A percentile compares a stretch with the other conserved stretches of the same genome.
phyloP scores from a whole-genome alignment of 2,888 invertebrate genomes.

The Limnephilus auricula region DNA sequence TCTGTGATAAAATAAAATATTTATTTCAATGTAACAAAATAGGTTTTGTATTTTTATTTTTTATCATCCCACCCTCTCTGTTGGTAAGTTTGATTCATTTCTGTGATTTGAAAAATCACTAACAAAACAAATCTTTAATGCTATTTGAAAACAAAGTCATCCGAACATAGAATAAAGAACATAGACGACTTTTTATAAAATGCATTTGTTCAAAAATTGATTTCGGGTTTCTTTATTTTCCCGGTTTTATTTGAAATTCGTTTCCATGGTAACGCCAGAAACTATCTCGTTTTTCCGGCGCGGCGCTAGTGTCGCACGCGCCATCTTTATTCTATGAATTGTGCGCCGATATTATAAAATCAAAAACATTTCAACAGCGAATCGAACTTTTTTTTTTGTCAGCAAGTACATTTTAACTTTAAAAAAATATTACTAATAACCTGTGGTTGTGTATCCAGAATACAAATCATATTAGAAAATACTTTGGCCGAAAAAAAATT shows the following conservation, averaged over 20 bases:
- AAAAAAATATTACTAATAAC: too few species aligned
- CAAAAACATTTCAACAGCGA: neutral
- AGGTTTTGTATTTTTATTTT: constrained; percentile 6
- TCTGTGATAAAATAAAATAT: constrained; percentile 66
- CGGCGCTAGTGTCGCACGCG: constrained; percentile 33
- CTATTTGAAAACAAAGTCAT: neutral
- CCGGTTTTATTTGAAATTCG: constrained; percentile 33
- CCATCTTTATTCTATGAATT: constrained; percentile 28
- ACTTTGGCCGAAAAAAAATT: too few species aligned
- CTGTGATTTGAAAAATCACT: too few species aligned
- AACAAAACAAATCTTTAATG: neutral
- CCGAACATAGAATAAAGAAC: neutral
- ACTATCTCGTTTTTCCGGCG: neutral
- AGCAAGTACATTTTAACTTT: too few species aligned
- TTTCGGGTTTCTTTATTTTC: neutral
- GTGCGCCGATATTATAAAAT: constrained; percentile 42
- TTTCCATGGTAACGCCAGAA: constrained; percentile 62
- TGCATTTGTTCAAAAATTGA: neutral
- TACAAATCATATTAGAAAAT: too few species aligned
- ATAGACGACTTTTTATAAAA: too few species aligned
- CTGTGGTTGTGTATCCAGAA: too few species aligned
- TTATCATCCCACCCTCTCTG: neutral
- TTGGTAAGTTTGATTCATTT: neutral
- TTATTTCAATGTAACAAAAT: constrained; percentile 61
- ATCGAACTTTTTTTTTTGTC: neutral